These are phyloP conservation scores for Anoplopoma fimbria DNA, from an alignment of 2,113 vertebrate genomes.

Conservation along the genomic window DNA sequence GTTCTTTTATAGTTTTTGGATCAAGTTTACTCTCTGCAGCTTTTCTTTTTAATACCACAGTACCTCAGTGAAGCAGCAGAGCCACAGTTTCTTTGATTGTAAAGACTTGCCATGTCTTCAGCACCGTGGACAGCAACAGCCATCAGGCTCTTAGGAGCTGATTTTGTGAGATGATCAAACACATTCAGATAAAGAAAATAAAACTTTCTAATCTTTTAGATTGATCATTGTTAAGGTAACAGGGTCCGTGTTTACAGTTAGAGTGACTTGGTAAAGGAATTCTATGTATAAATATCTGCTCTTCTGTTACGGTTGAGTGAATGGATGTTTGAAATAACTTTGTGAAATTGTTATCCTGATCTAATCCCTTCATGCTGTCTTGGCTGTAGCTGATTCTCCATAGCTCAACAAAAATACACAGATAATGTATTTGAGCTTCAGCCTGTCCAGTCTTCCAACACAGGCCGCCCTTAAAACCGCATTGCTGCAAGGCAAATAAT, in stretches of 20 bases:
- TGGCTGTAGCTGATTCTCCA: neutral
- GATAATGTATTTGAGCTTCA: neutral
- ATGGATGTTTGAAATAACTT: constrained; percentile 4
- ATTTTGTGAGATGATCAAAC: neutral
- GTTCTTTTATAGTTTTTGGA: no score
- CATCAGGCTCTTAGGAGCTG: neutral
- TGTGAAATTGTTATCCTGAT: neutral
- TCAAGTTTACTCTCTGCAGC: no score
- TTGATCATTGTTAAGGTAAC: neutral
- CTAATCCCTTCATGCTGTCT: neutral
- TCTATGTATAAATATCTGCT: neutral
- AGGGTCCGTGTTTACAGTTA: neutral
- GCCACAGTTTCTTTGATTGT: no score
- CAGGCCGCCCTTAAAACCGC: neutral
- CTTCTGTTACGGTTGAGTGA: neutral
- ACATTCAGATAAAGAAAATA: neutral
- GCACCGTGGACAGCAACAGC: neutral
- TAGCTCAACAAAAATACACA: neutral
- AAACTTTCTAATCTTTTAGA: neutral
- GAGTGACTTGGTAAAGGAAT: neutral
- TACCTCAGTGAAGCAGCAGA: no score
- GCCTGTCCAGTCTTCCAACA: neutral
- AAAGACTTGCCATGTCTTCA: neutral
- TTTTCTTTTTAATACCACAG: no score
- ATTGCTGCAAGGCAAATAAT: neutral